Conservation (phyloP, 2,113 vertebrate genomes). For the Pseudopodoces humilis region DNA sequence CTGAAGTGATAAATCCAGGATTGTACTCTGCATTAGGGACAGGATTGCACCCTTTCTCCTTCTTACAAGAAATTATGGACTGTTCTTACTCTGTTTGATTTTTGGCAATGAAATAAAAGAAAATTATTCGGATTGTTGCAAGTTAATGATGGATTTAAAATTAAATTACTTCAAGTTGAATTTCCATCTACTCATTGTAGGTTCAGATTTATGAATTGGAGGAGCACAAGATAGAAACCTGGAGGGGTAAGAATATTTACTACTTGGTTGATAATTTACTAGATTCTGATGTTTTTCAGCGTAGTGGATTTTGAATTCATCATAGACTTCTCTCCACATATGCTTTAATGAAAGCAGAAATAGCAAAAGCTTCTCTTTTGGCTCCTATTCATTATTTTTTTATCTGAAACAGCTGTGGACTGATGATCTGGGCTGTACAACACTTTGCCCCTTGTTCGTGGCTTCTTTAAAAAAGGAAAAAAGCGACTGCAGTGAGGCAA, state of each 20-base stretch:
- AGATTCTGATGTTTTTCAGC: not conserved
- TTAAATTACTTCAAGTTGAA: not conserved
- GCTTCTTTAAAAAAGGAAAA: not conserved
- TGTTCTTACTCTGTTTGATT: not conserved
- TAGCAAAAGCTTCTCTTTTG: not conserved
- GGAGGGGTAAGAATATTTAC: slow-evolving; percentile 84
- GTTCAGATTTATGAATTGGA: slow-evolving; percentile 99
- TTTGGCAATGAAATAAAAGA: not conserved
- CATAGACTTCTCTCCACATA: not conserved
- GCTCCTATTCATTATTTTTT: not conserved
- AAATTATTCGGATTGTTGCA: not conserved
- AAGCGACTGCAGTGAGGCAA: not conserved
- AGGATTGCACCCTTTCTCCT: not conserved
- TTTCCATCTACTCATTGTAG: slow-evolving; percentile 65
- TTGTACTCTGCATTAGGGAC: not conserved
- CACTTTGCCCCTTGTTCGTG: accelerated
- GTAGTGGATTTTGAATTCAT: not conserved
- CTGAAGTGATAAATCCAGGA: not conserved
- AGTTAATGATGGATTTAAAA: not conserved
- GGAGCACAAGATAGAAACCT: slow-evolving; percentile 97
- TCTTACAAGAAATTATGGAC: not conserved
- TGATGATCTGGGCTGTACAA: not conserved
- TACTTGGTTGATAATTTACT: not conserved
- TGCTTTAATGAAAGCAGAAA: not conserved
- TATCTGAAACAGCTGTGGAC: not conserved